A percentile compares a stretch with the other conserved stretches of the same genome.
These are phyloP conservation scores for Odocoileus hemionus DNA, from an alignment of 2,113 vertebrate species.

Conservation along the genomic window DNA sequence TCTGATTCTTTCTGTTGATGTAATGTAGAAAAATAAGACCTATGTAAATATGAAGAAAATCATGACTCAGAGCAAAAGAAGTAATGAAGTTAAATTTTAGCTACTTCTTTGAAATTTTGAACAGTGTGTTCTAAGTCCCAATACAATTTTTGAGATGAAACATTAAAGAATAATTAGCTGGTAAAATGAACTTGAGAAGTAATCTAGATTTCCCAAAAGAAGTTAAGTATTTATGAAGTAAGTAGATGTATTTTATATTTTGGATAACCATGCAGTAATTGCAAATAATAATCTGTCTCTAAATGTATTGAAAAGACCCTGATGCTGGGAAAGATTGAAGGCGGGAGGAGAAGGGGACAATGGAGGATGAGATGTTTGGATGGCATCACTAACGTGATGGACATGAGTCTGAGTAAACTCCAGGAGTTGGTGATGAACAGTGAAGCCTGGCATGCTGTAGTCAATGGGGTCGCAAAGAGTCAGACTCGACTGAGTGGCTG, in stretches of 20 bases:
- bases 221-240: background rate
- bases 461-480: background rate
- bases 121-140: background rate
- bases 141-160: conserved; percentile 22
- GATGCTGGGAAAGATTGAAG: background rate
- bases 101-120: background rate
- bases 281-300: background rate
- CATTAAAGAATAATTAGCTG: background rate
- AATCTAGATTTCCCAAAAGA: background rate
- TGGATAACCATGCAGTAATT: background rate
- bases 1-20: background rate
- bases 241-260: background rate
- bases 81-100: conserved; percentile 2
- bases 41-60: background rate
- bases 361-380: background rate
- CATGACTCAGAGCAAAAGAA: background rate
- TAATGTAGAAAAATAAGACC: background rate
- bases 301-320: background rate
- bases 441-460: background rate
- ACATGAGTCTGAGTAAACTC: background rate
- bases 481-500: background rate
- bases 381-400: background rate
- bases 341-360: background rate
- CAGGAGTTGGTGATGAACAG: background rate
- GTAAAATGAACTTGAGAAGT: background rate